Conservation (phyloP, 1,140 invertebrate genomes). For the Pomacea maculata region DNA sequence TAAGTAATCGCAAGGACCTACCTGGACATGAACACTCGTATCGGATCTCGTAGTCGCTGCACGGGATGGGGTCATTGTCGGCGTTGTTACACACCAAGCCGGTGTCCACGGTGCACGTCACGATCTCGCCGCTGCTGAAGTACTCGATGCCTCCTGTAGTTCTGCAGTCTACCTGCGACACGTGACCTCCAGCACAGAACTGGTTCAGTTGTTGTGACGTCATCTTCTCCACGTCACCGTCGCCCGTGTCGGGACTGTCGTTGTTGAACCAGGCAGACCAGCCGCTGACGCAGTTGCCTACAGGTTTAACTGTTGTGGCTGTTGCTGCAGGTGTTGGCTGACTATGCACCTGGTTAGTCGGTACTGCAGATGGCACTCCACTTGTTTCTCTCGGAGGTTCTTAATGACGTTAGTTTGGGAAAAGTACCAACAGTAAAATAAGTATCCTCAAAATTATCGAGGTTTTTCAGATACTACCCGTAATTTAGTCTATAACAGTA, state of each 20-base stretch:
- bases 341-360: neutral
- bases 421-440: too few relatives aligned
- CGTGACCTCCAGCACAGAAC: constrained; percentile 41
- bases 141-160: constrained; percentile 33
- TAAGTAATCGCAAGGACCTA: neutral
- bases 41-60: constrained; percentile 64
- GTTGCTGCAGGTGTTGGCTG: neutral
- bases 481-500: too few relatives aligned
- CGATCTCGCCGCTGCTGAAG: constrained; percentile 38
- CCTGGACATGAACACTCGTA: constrained; percentile 60
- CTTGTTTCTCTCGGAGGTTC: neutral
- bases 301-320: constrained; percentile 7
- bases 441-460: too few relatives aligned
- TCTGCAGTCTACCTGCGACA: constrained; percentile 44
- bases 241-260: constrained; percentile 22
- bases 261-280: constrained; percentile 48
- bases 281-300: constrained; percentile 3
- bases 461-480: too few relatives aligned
- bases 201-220: constrained; percentile 27
- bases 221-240: constrained; percentile 42
- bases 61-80: constrained; percentile 48
- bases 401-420: too few relatives aligned
- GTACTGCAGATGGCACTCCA: neutral
- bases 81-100: constrained; percentile 43
- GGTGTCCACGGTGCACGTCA: constrained; percentile 36